A percentile compares a stretch with the other conserved stretches of the same genome.
phyloP scores from a whole-genome alignment of 2,797 vertebrate genomes.

The Paratrypauchen microcephalus region DNA sequence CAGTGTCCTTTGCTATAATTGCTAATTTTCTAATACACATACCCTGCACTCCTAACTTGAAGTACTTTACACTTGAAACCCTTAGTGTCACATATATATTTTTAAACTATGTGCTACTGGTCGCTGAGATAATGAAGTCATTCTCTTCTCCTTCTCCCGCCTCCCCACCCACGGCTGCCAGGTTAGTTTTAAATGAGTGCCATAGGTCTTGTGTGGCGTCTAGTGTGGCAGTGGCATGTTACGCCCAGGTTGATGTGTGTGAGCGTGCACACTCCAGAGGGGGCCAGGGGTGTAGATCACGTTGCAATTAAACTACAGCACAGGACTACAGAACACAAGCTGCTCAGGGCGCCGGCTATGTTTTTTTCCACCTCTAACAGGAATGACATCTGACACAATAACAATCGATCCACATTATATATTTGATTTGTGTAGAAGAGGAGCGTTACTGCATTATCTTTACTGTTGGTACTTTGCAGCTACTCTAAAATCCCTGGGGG shows the following conservation, averaged over 20 bases:
- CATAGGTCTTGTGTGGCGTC: conserved; percentile 36
- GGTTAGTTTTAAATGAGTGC: conserved; percentile 36
- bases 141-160: not conserved
- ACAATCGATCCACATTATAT: conserved; percentile 28
- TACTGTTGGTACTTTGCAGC: too few species aligned
- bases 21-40: too few species aligned
- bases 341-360: conserved; percentile 13
- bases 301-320: conserved; percentile 38
- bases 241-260: conserved; percentile 21
- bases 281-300: conserved; percentile 29
- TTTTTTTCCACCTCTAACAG: conserved; percentile 28
- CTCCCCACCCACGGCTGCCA: conserved; percentile 8
- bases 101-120: too few species aligned
- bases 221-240: conserved; percentile 37
- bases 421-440: not conserved
- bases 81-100: too few species aligned
- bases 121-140: not conserved
- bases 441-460: not conserved
- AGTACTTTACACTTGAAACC: too few species aligned
- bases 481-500: too few species aligned
- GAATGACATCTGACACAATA: conserved; percentile 28
- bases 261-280: conserved; percentile 13
- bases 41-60: too few species aligned
- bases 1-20: too few species aligned
- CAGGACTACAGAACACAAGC: conserved; percentile 16